Percentiles rank a stretch among this genome's conserved stretches.
Conservation (phyloP, 1,140 invertebrate species). For the Rhopalosiphum maidis region DNA sequence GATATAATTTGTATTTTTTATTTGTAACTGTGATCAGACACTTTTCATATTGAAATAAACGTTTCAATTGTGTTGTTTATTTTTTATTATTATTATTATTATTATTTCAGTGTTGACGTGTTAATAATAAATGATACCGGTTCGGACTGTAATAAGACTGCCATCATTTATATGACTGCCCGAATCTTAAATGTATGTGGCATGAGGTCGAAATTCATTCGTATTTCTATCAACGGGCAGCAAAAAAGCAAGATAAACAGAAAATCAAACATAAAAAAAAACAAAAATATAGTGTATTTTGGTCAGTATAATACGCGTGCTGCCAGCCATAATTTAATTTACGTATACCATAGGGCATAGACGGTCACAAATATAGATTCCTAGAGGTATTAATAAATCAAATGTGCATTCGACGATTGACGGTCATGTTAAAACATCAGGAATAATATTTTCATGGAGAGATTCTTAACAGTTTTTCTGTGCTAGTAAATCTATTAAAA, state of each 20-base stretch:
- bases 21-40: background rate
- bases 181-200: background rate
- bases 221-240: background rate
- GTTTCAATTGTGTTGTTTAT: background rate
- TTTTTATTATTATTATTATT: background rate
- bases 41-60: background rate
- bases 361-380: background rate
- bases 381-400: background rate
- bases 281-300: background rate
- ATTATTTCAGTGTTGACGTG: background rate
- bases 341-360: too few relatives aligned
- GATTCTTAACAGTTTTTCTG: background rate
- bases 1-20: background rate
- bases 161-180: slow-evolving; percentile 18
- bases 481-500: background rate
- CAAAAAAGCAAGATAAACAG: background rate
- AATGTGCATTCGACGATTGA: too few relatives aligned
- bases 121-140: slow-evolving; percentile 32
- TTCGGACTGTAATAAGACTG: background rate
- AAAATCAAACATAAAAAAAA: background rate
- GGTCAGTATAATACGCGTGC: background rate
- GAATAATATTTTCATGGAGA: background rate
- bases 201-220: background rate
- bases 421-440: background rate
- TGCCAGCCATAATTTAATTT: background rate